phyloP scores from a whole-genome alignment of 2,113 vertebrate species.

The Leuciscus idus region DNA sequence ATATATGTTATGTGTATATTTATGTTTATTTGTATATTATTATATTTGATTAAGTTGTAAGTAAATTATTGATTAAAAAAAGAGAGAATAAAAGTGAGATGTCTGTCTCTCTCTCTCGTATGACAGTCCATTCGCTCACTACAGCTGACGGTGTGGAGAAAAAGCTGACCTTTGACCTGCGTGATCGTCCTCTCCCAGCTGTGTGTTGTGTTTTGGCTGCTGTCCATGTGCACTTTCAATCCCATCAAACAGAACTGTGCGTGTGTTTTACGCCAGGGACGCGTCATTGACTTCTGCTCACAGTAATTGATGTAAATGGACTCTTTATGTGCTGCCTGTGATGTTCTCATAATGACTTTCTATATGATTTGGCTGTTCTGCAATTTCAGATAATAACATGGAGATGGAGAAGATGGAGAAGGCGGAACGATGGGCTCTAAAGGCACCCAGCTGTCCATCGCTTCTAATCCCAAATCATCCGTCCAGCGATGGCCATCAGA shows the following conservation, averaged over 20 bases:
- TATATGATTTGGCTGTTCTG: slow-evolving; percentile 4
- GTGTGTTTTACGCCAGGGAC: background rate
- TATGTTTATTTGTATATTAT: background rate
- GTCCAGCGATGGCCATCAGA: background rate
- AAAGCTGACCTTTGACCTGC: background rate
- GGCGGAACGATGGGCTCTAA: background rate
- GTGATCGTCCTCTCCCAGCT: background rate
- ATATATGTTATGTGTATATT: background rate
- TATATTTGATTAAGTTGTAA: background rate
- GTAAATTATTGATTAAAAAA: background rate
- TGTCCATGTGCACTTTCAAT: slow-evolving; percentile 11
- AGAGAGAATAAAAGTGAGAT: background rate
- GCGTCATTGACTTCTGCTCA: slow-evolving; percentile 3
- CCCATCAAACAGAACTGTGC: background rate
- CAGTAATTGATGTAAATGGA: slow-evolving; percentile 22
- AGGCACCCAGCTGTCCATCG: background rate
- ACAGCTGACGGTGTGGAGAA: background rate
- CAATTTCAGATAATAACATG: slow-evolving; percentile 5
- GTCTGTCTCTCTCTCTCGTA: background rate
- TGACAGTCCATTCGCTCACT: background rate
- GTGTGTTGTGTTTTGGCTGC: slow-evolving; percentile 8
- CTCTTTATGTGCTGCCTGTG: slow-evolving; percentile 18
- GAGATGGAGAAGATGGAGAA: slow-evolving; percentile 9
- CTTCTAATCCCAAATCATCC: background rate
- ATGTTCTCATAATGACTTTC: slow-evolving; percentile 16